Evolutionary conservation across 2,113 vertebrate genomes (phyloP).

Genomic region (Gorsachius goisagi): DNA sequence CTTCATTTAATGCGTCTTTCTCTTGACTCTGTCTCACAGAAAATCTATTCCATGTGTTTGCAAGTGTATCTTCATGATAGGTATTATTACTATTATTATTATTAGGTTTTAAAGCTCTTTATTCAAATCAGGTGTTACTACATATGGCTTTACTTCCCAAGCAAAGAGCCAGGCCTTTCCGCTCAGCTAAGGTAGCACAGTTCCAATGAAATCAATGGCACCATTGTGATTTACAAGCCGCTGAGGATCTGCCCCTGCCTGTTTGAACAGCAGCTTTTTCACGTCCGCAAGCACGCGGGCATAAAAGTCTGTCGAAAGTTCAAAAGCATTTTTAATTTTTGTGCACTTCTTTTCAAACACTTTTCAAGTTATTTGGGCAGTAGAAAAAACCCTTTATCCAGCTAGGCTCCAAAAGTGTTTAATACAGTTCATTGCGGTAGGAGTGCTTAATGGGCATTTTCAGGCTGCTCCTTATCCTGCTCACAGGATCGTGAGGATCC

Average conservation of each 20-base stretch:
- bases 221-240: background rate
- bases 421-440: background rate
- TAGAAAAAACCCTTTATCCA: background rate
- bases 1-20: background rate
- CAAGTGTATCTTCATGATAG: background rate
- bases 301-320: background rate
- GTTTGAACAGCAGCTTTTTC: conserved; percentile 27
- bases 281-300: background rate
- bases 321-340: conserved; percentile 38
- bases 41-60: conserved; percentile 5
- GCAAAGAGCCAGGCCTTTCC: background rate
- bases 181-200: background rate
- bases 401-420: background rate
- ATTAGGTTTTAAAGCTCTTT: background rate
- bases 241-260: background rate
- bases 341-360: conserved; percentile 9
- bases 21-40: background rate
- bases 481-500: background rate
- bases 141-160: background rate
- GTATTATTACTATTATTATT: background rate
- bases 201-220: conserved; percentile 18
- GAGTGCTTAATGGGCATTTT: background rate
- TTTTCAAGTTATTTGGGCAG: background rate
- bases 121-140: background rate
- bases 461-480: conserved; percentile 18